Conservation (phyloP, 2,888 invertebrate species). For the Trichopria drosophilae region DNA sequence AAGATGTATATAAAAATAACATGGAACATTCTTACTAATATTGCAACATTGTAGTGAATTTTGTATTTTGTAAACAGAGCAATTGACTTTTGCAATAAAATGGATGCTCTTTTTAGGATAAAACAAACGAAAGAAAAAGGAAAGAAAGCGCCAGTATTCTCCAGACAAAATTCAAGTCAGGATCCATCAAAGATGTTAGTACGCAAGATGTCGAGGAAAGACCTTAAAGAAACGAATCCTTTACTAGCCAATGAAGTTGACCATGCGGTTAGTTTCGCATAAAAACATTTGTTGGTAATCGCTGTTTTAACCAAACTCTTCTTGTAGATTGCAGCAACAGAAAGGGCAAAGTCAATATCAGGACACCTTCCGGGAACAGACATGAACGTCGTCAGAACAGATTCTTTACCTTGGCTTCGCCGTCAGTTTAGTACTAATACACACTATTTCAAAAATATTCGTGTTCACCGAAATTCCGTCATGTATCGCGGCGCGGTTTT, state of each 20-base stretch:
- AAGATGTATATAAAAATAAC: conserved; percentile 4
- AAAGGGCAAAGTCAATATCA: conserved; percentile 45
- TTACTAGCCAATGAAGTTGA: conserved; percentile 44
- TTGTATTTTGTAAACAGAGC: neutral
- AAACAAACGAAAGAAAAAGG: conserved; percentile 49
- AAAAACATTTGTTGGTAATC: conserved; percentile 1
- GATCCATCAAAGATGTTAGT: conserved; percentile 42
- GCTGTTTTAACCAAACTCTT: neutral
- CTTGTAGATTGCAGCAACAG: conserved; percentile 43
- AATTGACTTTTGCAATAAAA: too few species aligned
- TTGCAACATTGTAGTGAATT: too few species aligned
- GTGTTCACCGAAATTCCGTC: conserved; percentile 77
- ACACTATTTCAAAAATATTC: conserved; percentile 72
- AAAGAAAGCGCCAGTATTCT: conserved; percentile 25
- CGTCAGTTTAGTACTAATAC: conserved; percentile 66
- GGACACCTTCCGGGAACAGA: conserved; percentile 43
- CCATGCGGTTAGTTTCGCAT: conserved; percentile 38
- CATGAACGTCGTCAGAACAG: conserved; percentile 47
- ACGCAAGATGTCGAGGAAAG: conserved; percentile 47
- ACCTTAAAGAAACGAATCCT: conserved; percentile 48
- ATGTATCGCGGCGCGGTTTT: conserved; percentile 85
- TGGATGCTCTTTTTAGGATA: conserved; percentile 44
- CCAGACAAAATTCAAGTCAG: conserved; percentile 38
- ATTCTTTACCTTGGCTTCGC: conserved; percentile 59
- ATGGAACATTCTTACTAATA: conserved; percentile 1